A percentile compares a stretch with the other conserved stretches of the same genome.
Conservation (phyloP, 1,140 invertebrate species). For the Heliothis virescens region DNA sequence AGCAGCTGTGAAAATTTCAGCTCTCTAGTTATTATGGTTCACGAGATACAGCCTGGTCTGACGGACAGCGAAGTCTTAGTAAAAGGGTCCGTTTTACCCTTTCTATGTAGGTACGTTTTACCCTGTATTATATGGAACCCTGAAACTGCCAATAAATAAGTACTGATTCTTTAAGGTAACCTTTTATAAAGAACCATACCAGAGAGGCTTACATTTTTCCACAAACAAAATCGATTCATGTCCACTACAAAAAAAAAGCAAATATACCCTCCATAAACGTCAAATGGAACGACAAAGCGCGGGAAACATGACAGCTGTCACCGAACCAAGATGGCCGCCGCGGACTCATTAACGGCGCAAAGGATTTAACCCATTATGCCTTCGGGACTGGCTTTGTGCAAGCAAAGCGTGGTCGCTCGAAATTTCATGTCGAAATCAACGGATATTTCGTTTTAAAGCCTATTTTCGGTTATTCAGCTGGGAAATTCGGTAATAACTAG, state of each 20-base stretch:
- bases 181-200: no score
- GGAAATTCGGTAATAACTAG: not conserved
- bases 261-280: slow-evolving; percentile 17
- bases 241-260: slow-evolving; percentile 5
- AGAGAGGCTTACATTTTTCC: not conserved
- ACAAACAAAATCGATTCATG: slow-evolving; percentile 7
- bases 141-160: no score
- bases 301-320: slow-evolving; percentile 56
- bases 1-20: no score
- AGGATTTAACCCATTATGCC: slow-evolving; percentile 45
- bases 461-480: not conserved
- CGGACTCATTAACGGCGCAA: slow-evolving; percentile 50
- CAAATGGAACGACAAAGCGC: slow-evolving; percentile 47
- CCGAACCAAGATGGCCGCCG: slow-evolving; percentile 49
- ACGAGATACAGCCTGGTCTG: no score
- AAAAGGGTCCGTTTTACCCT: no score
- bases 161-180: no score
- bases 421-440: slow-evolving; percentile 28
- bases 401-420: not conserved
- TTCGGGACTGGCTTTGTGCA: slow-evolving; percentile 27
- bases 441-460: slow-evolving; percentile 18
- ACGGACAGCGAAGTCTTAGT: no score
- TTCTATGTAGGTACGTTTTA: no score
- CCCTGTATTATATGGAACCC: no score
- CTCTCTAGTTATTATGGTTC: no score